Evolutionary conservation across 2,113 vertebrate species (phyloP), one percentile per base, ranked within the genome.

Genomic region (Xiphorhynchus elegans): DNA sequence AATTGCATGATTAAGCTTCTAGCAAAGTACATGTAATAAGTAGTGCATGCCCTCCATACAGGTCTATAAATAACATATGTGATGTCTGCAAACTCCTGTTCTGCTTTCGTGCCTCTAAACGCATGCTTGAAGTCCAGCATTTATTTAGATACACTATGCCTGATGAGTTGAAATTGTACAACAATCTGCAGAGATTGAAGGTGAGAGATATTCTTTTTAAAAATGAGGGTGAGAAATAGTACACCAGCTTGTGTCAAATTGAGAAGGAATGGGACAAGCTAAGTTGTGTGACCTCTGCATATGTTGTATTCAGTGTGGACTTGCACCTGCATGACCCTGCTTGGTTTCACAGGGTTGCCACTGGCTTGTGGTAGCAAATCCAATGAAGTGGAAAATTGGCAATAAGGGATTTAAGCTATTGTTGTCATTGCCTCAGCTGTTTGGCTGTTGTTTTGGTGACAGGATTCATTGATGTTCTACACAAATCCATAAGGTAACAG

Each of bases 321-420:
- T 69, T 62, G 85, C 88, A 88, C 88, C 88, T 94, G 85, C 76
- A 6, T 10, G 59, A 66, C 79, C 82, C 59, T 50, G 10, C 60
- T 39, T n/a, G 72, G n/a, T 92, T 92, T 67, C 55, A 14, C 64
- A 20, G 92, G 31, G 53, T 39, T 77, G 58, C 58, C 21, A 14
- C 63, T 66, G 86, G 17, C 83, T 89, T 13, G 42, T 78, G 89
- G 44, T 58, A 76, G 67, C 90, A 35, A 62, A 92, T 90, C 59
- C 91, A 95, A 6, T 80, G 82, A 80, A 86, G 90, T 77, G 85
- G 90, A 92, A 95, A 92, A 96, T 75, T 52, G 93, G 78, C 72
- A 88, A 64, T 77, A 55, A 69, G 72, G 87, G 78, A 21, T 80
- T 93, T 46, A 56, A 88, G 80, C 52, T 56, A 26, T 88, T 88